Conservation (phyloP, 1,140 invertebrate genomes). For the Brachionus rubens region DNA sequence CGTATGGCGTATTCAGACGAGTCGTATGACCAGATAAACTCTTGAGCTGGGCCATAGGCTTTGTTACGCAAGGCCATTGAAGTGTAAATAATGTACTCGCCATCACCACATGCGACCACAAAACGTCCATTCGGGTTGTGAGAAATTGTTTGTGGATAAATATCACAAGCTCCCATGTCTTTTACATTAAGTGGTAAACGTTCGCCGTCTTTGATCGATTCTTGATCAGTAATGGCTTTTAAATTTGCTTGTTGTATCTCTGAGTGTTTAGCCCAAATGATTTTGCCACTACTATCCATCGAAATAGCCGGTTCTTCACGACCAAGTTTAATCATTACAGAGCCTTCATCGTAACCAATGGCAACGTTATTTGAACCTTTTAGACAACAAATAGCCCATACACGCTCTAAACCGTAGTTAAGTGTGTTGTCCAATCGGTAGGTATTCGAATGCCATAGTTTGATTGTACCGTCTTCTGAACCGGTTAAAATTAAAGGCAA, state of each 20-base stretch:
- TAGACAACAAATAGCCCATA: conserved; percentile 93
- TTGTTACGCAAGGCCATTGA: conserved; percentile 98
- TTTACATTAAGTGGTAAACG: conserved; percentile 86
- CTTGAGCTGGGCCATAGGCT: conserved; percentile 92
- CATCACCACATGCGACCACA: conserved; percentile 97
- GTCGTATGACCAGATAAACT: conserved; percentile 98
- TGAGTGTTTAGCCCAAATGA: conserved; percentile 95
- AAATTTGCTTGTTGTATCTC: conserved; percentile 97
- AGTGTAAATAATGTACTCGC: conserved; percentile 99
- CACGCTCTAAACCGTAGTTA: conserved; percentile 95
- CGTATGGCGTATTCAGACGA: conserved; percentile 88
- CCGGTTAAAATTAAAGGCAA: conserved; percentile 93
- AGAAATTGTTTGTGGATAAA: conserved; percentile 95
- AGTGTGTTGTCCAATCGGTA: conserved; percentile 80
- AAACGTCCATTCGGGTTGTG: conserved; percentile 98
- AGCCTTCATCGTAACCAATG: conserved; percentile 96
- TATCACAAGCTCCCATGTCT: conserved; percentile 98
- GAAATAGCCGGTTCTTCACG: conserved; percentile 97
- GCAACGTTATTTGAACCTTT: conserved; percentile 94
- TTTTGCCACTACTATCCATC: conserved; percentile 96
- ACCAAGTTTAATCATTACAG: conserved; percentile 92
- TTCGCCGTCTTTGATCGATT: conserved; percentile 77
- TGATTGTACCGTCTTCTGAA: conserved; percentile 77
- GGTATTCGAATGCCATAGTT: conserved; percentile 65
- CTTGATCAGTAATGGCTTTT: conserved; percentile 62